Evolutionary conservation across 2,888 invertebrate genomes (phyloP).

Genomic region (Matsumyia berberina): DNA sequence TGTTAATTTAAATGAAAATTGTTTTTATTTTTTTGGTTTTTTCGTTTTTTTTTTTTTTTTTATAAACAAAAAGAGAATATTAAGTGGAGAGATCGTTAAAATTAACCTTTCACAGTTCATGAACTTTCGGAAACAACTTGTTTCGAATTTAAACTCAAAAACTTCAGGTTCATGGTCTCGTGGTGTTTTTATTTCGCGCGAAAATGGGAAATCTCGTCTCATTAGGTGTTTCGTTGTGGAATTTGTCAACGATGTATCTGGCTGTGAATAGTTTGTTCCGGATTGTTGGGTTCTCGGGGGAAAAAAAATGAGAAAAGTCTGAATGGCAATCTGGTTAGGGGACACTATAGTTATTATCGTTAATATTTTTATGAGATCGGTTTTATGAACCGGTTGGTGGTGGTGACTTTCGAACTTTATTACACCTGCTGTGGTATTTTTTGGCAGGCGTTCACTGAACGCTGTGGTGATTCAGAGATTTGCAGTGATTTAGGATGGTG

Average conservation of each 20-base stretch:
- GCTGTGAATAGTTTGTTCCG: constrained; percentile 53
- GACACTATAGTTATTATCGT: constrained; percentile 6
- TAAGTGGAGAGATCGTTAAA: constrained; percentile 48
- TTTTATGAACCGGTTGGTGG: background rate
- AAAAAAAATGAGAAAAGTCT: background rate
- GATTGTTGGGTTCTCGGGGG: constrained; percentile 24
- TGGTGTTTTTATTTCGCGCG: constrained; percentile 29
- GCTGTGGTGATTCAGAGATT: background rate
- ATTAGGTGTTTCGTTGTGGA: constrained; percentile 6
- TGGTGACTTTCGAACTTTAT: background rate
- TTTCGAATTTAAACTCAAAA: constrained; percentile 46
- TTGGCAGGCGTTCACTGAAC: background rate
- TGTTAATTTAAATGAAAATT: constrained; percentile 45
- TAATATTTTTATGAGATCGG: constrained; percentile 29
- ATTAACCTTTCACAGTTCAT: constrained; percentile 65
- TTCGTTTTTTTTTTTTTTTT: constrained; percentile 27
- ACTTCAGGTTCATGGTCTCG: constrained; percentile 49
- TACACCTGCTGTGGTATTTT: background rate
- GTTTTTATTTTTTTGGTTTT: constrained; percentile 30
- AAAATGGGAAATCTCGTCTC: constrained; percentile 32
- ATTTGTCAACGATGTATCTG: background rate
- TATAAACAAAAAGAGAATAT: constrained; percentile 19
- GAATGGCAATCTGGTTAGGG: constrained; percentile 36
- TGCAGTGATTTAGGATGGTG: background rate
- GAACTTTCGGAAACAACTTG: constrained; percentile 55